These are phyloP conservation scores for Dromius quadrimaculatus DNA, from an alignment of 2,888 invertebrate species.

Conservation along the genomic window DNA sequence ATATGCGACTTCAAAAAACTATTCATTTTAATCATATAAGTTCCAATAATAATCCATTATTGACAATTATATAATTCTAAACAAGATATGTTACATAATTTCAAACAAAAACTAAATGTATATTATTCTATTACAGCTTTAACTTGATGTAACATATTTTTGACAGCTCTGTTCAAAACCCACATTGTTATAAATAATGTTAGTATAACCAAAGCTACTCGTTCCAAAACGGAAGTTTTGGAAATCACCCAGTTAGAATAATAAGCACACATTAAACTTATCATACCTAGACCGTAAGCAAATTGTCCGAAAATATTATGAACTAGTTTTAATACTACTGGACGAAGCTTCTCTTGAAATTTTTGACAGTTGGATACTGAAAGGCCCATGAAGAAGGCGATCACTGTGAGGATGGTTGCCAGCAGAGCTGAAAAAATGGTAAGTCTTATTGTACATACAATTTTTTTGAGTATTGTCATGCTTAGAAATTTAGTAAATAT, in stretches of 20 bases:
- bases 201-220: slow-evolving; percentile 59
- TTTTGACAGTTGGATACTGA: slow-evolving; percentile 58
- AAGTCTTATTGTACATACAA: neutral
- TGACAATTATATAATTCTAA: too few relatives aligned
- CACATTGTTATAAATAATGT: slow-evolving; percentile 59
- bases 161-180: slow-evolving; percentile 54
- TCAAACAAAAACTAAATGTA: neutral
- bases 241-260: slow-evolving; percentile 61
- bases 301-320: slow-evolving; percentile 62
- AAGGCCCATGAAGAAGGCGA: slow-evolving; percentile 59
- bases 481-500: neutral
- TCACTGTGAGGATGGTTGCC: slow-evolving; percentile 59
- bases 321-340: slow-evolving; percentile 60
- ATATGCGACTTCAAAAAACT: too few relatives aligned
- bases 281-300: slow-evolving; percentile 61
- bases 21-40: too few relatives aligned
- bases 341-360: slow-evolving; percentile 57
- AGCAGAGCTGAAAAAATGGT: slow-evolving; percentile 59
- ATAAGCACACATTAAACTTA: slow-evolving; percentile 60
- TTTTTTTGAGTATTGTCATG: neutral
- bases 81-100: too few relatives aligned
- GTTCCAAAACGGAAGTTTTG: slow-evolving; percentile 58
- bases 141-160: slow-evolving; percentile 14
- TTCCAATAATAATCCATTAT: too few relatives aligned
- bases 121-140: slow-evolving; percentile 2